Evolutionary conservation across 2,113 vertebrate species (phyloP).

Genomic region (Scortum barcoo): DNA sequence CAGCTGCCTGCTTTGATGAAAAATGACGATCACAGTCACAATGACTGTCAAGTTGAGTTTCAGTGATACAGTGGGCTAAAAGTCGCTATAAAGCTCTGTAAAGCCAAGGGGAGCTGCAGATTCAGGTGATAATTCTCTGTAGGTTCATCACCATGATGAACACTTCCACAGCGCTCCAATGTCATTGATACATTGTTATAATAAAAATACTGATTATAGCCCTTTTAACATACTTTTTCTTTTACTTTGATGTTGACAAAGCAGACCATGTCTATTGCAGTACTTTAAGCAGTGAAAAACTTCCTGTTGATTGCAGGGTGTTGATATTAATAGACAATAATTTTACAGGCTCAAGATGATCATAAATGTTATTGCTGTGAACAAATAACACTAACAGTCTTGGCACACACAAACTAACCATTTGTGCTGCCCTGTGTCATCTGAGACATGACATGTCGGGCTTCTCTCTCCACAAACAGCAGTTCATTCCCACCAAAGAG

Average conservation of each 20-base stretch:
- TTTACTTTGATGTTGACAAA: neutral
- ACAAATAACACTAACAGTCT: conserved; percentile 65
- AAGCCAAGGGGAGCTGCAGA: neutral
- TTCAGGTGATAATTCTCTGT: neutral
- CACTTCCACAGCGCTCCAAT: neutral
- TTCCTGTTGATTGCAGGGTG: neutral
- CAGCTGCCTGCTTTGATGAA: no score
- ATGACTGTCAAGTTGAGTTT: neutral
- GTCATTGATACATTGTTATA: neutral
- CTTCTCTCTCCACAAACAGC: conserved; percentile 35
- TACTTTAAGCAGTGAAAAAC: neutral
- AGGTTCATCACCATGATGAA: neutral
- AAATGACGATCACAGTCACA: no score
- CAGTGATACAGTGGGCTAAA: no score
- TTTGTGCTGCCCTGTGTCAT: conserved; percentile 52
- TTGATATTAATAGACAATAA: conserved; percentile 36
- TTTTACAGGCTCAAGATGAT: conserved; percentile 27
- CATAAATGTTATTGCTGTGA: conserved; percentile 38
- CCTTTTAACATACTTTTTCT: neutral
- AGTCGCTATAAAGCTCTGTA: neutral
- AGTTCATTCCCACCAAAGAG: conserved; percentile 39
- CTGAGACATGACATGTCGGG: conserved; percentile 36
- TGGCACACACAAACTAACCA: conserved; percentile 51
- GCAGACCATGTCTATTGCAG: neutral
- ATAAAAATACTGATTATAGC: neutral